Base-by-base conservation (phyloP, 2,888 invertebrate genomes). In the Trichogramma evanescens region DNA sequence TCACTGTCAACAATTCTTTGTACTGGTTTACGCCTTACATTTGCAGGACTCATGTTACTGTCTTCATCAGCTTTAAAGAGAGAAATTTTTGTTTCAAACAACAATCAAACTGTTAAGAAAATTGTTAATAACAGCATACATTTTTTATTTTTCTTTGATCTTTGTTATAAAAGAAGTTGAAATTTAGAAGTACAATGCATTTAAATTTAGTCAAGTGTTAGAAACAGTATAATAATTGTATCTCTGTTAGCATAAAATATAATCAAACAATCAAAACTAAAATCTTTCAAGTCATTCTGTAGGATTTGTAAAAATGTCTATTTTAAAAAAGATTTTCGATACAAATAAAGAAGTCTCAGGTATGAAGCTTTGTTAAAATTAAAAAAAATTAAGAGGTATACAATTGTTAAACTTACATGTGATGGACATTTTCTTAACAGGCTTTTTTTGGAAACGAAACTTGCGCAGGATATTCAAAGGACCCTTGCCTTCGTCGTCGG, bases 381-480 rank as follows among this genome's bases (percentile, higher is more conserved):
- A 44, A 54, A 56, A n/a, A 56, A 38, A 4, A 13, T 2, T 5
- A 4, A 50, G 9, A 46, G 50, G 54, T 5, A 26, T 26, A 26
- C 56, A 61, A 10, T 49, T 44, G 41, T 3, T 4, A 45, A n/a
- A 26, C 63, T 63, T 61, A 63, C 63, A 63, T 26, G 63, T 61
- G 3, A 26, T 26, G 44, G 61, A 57, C 65, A 72, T 68, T 54
- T 70, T 71, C 62, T 70, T 72, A 49, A 69, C 63, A 59, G 78
- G 80, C 79, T 84, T 85, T 76, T 83, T 86, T 75, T 87, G 86
- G 76, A 86, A 86, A 71, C 87, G 83, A 74, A 87, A 88, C 73
- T 84, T 86, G 70, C 87, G 81, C 68, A 88, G 80, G 77, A 85
- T 82, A 76, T 82, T 84, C 72, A 86, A 78, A 69, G 84, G 79